Percentiles rank a stretch among this genome's conserved stretches.
Evolutionary conservation across 1,140 invertebrate species (phyloP).

Genomic region (Trachymyrmex cornetzi): DNA sequence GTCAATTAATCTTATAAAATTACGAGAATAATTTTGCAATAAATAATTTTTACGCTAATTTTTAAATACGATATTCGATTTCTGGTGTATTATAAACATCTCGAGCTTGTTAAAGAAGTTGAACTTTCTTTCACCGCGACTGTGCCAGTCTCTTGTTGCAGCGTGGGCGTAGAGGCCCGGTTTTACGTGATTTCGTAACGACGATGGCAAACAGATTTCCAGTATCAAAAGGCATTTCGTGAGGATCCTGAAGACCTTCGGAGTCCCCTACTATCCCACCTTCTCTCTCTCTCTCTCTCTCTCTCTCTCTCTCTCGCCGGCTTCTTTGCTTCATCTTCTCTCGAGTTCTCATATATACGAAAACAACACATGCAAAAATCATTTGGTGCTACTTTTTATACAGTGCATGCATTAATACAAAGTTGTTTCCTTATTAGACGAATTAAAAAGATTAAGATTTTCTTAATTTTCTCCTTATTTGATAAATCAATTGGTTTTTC

Average conservation of each 20-base stretch:
- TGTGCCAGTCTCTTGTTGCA: slow-evolving; percentile 39
- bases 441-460: neutral
- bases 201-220: slow-evolving; percentile 68
- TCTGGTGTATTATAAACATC: slow-evolving; percentile 62
- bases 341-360: neutral
- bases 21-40: neutral
- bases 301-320: neutral
- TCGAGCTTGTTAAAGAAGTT: slow-evolving; percentile 70
- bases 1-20: neutral
- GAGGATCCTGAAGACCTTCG: slow-evolving; percentile 68
- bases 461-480: neutral
- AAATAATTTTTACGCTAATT: neutral
- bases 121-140: slow-evolving; percentile 70
- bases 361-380: neutral
- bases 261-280: slow-evolving; percentile 15
- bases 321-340: neutral
- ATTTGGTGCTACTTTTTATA: slow-evolving; percentile 28
- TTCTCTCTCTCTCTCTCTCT: slow-evolving; percentile 8
- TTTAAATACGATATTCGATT: neutral
- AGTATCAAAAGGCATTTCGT: slow-evolving; percentile 73
- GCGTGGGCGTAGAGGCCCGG: slow-evolving; percentile 74
- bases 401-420: neutral
- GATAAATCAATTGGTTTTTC: neutral
- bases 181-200: slow-evolving; percentile 77
- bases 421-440: neutral